Base-by-base conservation (phyloP, 2,113 vertebrate genomes). In the Blennius ocellaris region DNA sequence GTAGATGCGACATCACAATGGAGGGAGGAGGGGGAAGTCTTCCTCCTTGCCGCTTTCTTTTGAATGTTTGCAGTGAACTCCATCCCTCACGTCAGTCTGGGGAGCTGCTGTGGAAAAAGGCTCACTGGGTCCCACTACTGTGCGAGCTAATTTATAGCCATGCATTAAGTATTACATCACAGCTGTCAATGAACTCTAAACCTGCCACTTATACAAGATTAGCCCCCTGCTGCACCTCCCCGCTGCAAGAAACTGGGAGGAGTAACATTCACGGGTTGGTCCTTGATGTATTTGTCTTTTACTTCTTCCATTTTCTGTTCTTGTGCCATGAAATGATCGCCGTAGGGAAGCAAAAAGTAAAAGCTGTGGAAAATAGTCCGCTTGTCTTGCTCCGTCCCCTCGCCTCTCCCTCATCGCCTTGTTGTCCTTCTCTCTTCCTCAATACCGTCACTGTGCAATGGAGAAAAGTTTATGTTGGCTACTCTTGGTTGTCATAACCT, bases 141-240 rank as follows among this genome's bases (percentile, higher is more conserved):
- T 43, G 48, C 58, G 41, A 51, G 72, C 67, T 84, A 69, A 90
- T 85, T 91, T 85, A 92, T 86, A 53, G 72, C 52, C 39, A 21
- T n/a, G 76, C 83, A 86, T 90, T 82, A 88, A 89, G 72, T 78
- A 84, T 87, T 87, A 81, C 80, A 85, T 83, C 80, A 84, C 47
- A 73, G 66, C 76, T 77, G 67, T 52, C 30, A 49, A 66, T 85
- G 73, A 84, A 78, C 78, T 83, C 75, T 85, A 86, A 90, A 90
- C 87, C 83, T 83, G 66, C 57, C 80, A 59, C 16, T 52, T 81
- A 38, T 57, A 60, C 63, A 47, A 41, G 74, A 86, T 78, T 47
- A 78, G 37, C 17, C 39, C 21, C 41, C 53, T 36, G 37, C 61
- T 76, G 64, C 21, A 10, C 53, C 63, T 68, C 54, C 55, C 37